Percentiles rank a stretch among this genome's conserved stretches.
Evolutionary conservation across 2,797 vertebrate species (phyloP).

Genomic region (Acrossocheilus fasciatus): DNA sequence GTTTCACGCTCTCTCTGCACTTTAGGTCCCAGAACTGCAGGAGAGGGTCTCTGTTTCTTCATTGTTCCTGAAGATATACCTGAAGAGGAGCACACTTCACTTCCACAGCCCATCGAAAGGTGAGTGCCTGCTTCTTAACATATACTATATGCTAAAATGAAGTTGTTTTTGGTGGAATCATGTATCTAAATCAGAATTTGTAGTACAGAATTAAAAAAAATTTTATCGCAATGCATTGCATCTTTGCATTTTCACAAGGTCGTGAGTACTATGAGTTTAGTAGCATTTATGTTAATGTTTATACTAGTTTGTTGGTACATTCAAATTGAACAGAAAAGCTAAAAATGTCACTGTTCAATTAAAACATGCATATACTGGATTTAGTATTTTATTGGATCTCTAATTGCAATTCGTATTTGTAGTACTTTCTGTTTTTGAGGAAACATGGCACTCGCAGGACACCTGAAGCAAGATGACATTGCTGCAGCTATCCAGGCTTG

Average conservation of each 20-base stretch:
- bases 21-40: constrained; percentile 67
- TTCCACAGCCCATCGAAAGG: not conserved
- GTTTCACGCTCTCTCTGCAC: constrained; percentile 69
- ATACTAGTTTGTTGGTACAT: not conserved
- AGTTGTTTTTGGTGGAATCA: not conserved
- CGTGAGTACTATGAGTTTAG: not conserved
- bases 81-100: constrained; percentile 6
- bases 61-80: constrained; percentile 22
- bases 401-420: not conserved
- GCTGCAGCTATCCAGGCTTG: constrained; percentile 80
- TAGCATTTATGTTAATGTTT: not conserved
- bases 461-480: constrained; percentile 83
- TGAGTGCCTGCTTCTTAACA: not conserved
- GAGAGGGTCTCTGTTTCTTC: constrained; percentile 23
- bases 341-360: not conserved
- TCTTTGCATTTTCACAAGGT: not conserved
- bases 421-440: constrained; percentile 48
- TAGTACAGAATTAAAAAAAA: not conserved
- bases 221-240: not conserved
- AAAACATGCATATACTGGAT: not conserved
- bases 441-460: constrained; percentile 81
- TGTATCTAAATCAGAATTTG: not conserved
- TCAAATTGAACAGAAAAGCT: not conserved
- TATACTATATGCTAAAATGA: not conserved
- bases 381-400: not conserved